Evolutionary conservation across 2,113 vertebrate genomes (phyloP).

Genomic region (Sisor rabdophorus): DNA sequence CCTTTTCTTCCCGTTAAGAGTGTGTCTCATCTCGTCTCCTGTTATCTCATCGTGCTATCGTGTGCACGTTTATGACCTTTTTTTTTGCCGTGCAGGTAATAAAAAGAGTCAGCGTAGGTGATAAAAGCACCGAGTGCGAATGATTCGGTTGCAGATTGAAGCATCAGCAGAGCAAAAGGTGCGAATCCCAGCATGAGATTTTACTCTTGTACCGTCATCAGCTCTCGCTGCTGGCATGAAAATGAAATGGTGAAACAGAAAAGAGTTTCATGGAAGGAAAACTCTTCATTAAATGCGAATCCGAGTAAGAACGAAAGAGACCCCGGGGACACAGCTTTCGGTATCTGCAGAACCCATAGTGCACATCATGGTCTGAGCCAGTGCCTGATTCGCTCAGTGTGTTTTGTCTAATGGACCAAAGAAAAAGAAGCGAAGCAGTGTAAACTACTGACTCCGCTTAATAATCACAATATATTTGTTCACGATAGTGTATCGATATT

Average conservation of each 20-base stretch:
- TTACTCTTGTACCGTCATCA: not conserved
- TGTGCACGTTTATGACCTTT: not conserved
- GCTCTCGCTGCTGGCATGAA: too few relatives aligned
- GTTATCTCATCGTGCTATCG: not conserved
- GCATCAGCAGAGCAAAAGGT: not conserved
- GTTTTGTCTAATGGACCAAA: too few relatives aligned
- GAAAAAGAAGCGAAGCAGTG: too few relatives aligned
- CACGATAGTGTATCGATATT: too few relatives aligned
- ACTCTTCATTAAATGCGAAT: not conserved
- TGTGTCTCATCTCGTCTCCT: not conserved
- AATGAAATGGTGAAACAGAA: not conserved
- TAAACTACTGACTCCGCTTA: too few relatives aligned
- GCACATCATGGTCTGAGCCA: too few relatives aligned
- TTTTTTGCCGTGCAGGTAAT: not conserved
- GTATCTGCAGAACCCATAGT: too few relatives aligned
- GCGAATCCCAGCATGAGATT: not conserved
- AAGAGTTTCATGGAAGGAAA: too few relatives aligned
- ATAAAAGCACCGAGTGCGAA: not conserved
- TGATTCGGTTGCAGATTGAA: not conserved
- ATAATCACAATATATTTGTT: too few relatives aligned
- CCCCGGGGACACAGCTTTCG: too few relatives aligned
- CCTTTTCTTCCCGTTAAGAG: not conserved
- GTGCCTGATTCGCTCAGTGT: too few relatives aligned
- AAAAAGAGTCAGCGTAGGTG: not conserved
- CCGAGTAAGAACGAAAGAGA: too few relatives aligned